Base-by-base conservation (phyloP, 2,888 invertebrate species). In the Lagria hirta region DNA sequence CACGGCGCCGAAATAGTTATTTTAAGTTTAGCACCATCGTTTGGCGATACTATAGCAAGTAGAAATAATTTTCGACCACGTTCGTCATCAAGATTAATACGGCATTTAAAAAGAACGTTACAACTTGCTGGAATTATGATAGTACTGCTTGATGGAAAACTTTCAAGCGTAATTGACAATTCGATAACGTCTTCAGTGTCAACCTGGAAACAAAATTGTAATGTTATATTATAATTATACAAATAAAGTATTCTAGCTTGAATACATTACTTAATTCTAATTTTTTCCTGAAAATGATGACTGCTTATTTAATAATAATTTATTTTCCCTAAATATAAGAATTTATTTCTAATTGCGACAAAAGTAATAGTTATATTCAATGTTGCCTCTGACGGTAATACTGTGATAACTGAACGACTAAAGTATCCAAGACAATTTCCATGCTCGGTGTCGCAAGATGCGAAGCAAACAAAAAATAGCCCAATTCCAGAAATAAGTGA, bases 1-100 rank as follows among this genome's bases (percentile, higher is more conserved):
- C 87, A 95, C 2, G 91, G 88, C 2, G 90, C 88, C 30, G 84
- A 86, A 14, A 96, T 77, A 11, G 81, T 82, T 56, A 92, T 77
- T 52, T 68, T 71, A n/a, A 71, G 46, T 57, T 65, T 66, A 1
- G 71, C 69, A 20, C 65, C 68, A 33, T 55, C 58, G 45, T 68
- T 64, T 3, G 66, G 60, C 7, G 58, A 49, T n/a, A 72, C 55
- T 18, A 59, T 75, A 0, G 88, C 86, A 42, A 83, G 79, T 12
- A 97, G 76, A 57, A 86, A 82, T 6, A 96, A 75, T 42, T 86
- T 78, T 28, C 95, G 75, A 2, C 83, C 81, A 4, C 78, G 74
- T 2, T 75, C 74, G 66, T 96, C 96, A 38, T 85, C 78, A 27
- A 96, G 71, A 57, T 86, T 83, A 37, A 96, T 70, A 26, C 69